A percentile compares a stretch with the other conserved stretches of the same genome.
phyloP scores from a whole-genome alignment of 1,140 invertebrate genomes.

The Harlomillsia oculata region DNA sequence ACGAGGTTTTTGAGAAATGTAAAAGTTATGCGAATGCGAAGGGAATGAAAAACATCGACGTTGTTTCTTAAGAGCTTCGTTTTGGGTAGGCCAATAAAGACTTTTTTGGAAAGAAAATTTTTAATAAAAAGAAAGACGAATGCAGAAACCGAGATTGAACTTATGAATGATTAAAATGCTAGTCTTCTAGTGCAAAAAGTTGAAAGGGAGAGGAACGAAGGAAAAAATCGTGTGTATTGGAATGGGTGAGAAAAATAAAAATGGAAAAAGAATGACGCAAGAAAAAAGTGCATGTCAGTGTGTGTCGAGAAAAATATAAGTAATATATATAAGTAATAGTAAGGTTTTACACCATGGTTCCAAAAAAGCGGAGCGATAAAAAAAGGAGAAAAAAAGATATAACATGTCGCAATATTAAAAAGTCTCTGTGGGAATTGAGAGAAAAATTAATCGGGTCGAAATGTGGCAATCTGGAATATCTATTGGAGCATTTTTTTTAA shows the following conservation, averaged over 20 bases:
- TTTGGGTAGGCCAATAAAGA: no score
- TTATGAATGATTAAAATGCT: constrained; percentile 32
- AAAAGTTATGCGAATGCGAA: no score
- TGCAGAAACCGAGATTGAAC: constrained; percentile 8
- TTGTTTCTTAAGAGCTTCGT: no score
- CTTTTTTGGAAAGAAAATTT: constrained; percentile 12
- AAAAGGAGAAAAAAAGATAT: constrained; percentile 9
- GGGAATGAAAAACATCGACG: no score
- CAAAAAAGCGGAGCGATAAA: background rate
- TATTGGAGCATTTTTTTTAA: constrained; percentile 3
- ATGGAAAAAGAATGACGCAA: background rate
- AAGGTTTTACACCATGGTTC: background rate
- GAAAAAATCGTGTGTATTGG: background rate
- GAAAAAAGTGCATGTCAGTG: background rate
- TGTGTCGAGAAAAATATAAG: background rate
- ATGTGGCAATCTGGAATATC: constrained; percentile 18
- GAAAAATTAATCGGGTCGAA: constrained; percentile 31
- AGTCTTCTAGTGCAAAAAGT: constrained; percentile 12
- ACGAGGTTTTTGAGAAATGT: no score
- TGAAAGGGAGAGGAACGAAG: background rate
- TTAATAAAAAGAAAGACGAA: constrained; percentile 23
- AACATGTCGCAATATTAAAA: constrained; percentile 30
- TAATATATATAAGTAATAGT: background rate
- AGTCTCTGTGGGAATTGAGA: constrained; percentile 21
- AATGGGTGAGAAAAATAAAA: background rate